Evolutionary conservation across 2,888 invertebrate species (phyloP), one percentile per base, ranked within the genome.

Genomic region (Crematogaster levior): DNA sequence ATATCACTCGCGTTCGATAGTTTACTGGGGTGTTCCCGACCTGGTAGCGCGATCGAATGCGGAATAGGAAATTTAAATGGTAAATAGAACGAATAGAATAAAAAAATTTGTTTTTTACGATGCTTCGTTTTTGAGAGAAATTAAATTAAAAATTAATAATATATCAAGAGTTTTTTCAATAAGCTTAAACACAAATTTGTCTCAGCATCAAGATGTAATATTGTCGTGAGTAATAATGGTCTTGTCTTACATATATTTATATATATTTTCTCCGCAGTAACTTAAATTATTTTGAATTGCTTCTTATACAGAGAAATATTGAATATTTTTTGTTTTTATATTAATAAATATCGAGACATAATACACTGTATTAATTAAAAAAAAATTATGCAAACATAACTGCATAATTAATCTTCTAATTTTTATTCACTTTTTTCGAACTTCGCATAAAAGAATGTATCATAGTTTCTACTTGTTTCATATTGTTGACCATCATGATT

Each of bases 1-100:
- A 15, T 40, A 60, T 61, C 60, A 61, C 21, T 61, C 60, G 37
- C 37, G 37, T 61, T 61, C 60, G 37, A 61, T 61, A 61, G 21
- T 61, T 21, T 12, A 21, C 37, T 40, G 15, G 40, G 37, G 9
- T 40, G 61, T 40, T 15, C 24, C 61, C 61, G 37, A 21, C 21
- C 60, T 37, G 58, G n/a, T 60, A 6, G 21, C 37, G 3, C 15
- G 6, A 37, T 61, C 21, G 61, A 37, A 21, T 1, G n/a, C n/a
- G n/a, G n/a, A n/a, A n/a, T n/a, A 21, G 21, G 10, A 58, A n/a
- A 37, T 37, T 30, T 21, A 5, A 61, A 37, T n/a, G n/a, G n/a
- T n/a, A n/a, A n/a, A n/a, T n/a, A n/a, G n/a, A n/a, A n/a, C n/a
- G n/a, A n/a, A n/a, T n/a, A n/a, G n/a, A n/a, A n/a, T n/a, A n/a